Evolutionary conservation across 2,113 vertebrate genomes (phyloP), one percentile per base, ranked within the genome.

Genomic region (Drymodes brunneopygia): DNA sequence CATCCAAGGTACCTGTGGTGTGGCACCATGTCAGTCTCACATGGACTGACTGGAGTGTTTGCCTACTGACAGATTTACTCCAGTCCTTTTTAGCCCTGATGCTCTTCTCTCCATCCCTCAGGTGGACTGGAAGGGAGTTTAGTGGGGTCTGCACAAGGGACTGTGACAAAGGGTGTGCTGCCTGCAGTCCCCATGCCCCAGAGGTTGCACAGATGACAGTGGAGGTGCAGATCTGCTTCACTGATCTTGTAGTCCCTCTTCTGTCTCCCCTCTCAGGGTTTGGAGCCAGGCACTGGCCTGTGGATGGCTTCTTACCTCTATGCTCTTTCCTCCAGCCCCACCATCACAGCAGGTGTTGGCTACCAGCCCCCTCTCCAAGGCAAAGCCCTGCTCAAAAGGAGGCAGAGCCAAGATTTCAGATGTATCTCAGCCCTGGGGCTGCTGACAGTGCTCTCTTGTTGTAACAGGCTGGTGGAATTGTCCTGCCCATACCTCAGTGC

Each of bases 1-100:
- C 97, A 92, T 99, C 54, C 74, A 98, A 99, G 99, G 99, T 99
- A 99, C 94, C 71, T 7, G 3, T 40, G 77, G 21, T 0, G 6
- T 88, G 70, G 56, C 3, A 2, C 47, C 2, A 0, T 7, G 36
- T 62, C 2, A 8, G 31, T 65, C 78, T 40, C 33, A 45, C 7
- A 2, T 0, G 7, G 38, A 33, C 67, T 66, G 86, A 19, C 27
- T 7, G 12, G 6, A 17, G 18, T 42, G 35, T 88, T 81, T 74
- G 31, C 45, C 45, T 77, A 3, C 64, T 66, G 81, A 70, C 47
- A 67, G 35, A n/a, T 73, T 27, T 38, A 45, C 47, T 53, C 60
- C 61, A 25, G 17, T 12, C 38, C 35, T 70, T 54, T 56, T n/a
- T 12, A 67, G 25, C 71, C 71, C 33, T 31, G 8, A 18, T 22